Evolutionary conservation across 1,140 invertebrate genomes (phyloP).

Genomic region (Danaus melanippus): DNA sequence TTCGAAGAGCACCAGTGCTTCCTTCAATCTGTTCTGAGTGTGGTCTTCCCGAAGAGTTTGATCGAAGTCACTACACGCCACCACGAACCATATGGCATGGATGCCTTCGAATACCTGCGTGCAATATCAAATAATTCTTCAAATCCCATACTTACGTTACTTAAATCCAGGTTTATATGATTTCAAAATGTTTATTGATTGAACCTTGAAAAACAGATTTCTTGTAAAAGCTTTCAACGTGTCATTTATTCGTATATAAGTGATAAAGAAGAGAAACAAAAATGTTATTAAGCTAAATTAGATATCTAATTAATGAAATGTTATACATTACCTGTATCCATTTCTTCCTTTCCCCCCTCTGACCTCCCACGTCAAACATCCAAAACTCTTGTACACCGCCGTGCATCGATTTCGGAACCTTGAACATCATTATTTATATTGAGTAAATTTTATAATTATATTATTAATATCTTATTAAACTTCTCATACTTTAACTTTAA

Average conservation of each 20-base stretch:
- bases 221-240: too few species aligned
- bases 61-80: slow-evolving; percentile 85
- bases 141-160: background rate
- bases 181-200: too few species aligned
- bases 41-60: slow-evolving; percentile 81
- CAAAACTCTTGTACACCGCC: slow-evolving; percentile 79
- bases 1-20: slow-evolving; percentile 80
- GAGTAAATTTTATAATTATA: background rate
- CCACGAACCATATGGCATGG: slow-evolving; percentile 84
- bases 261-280: too few species aligned
- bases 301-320: background rate
- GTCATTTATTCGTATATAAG: too few species aligned
- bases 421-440: slow-evolving; percentile 2
- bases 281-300: too few species aligned
- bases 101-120: slow-evolving; percentile 85
- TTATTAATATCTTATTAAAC: slow-evolving; percentile 1
- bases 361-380: slow-evolving; percentile 88
- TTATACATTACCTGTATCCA: slow-evolving; percentile 79
- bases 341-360: slow-evolving; percentile 85
- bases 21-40: slow-evolving; percentile 78
- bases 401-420: slow-evolving; percentile 77
- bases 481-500: slow-evolving; percentile 73
- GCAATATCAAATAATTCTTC: slow-evolving; percentile 7
- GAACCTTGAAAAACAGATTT: too few species aligned
- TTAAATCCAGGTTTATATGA: too few species aligned